Conservation (phyloP, 2,797 vertebrate species). For the Tenualosa thibaudeaui region DNA sequence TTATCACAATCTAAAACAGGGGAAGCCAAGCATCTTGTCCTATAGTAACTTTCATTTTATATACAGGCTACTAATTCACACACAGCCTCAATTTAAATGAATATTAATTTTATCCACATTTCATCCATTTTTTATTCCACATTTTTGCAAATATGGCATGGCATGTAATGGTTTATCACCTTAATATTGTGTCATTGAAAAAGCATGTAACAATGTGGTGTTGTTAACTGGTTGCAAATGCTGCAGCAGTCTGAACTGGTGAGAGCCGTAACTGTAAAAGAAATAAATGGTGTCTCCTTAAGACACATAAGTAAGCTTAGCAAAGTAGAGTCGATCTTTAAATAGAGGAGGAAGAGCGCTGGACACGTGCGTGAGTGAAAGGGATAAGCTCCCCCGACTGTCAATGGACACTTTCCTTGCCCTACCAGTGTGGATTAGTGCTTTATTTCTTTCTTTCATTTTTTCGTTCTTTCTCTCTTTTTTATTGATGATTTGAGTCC, state of each 20-base stretch:
- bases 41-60: background rate
- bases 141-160: background rate
- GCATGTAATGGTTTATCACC: background rate
- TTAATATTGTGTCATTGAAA: background rate
- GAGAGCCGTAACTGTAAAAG: background rate
- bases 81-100: background rate
- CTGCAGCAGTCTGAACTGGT: background rate
- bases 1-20: too few species aligned
- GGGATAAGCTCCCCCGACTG: background rate
- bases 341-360: background rate
- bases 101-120: background rate
- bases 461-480: conserved; percentile 32
- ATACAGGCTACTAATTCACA: background rate
- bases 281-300: background rate
- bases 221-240: background rate
- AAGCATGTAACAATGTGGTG: background rate
- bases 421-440: background rate
- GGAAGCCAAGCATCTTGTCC: background rate
- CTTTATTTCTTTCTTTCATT: background rate
- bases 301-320: conserved; percentile 18
- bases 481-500: too few species aligned
- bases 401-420: conserved; percentile 13
- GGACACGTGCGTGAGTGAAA: conserved; percentile 13
- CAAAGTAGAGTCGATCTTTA: conserved; percentile 16
- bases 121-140: too few species aligned